These are phyloP conservation scores for Elymnias hypermnestra DNA, from an alignment of 1,140 invertebrate species.

Conservation along the genomic window DNA sequence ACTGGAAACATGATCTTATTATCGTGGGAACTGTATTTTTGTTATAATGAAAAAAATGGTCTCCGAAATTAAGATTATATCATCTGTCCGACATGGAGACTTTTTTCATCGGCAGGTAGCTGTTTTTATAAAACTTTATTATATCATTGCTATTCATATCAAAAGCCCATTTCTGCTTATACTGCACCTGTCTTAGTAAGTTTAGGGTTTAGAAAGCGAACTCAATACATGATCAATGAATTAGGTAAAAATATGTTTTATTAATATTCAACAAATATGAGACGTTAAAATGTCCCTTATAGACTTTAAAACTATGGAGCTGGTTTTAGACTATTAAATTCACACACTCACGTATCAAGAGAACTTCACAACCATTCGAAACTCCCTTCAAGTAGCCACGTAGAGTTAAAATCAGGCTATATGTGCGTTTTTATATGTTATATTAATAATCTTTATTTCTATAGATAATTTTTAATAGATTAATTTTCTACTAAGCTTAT, in stretches of 20 bases:
- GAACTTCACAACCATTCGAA: too few relatives aligned
- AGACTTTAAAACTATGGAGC: too few relatives aligned
- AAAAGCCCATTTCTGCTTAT: constrained; percentile 9
- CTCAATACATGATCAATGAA: constrained; percentile 1
- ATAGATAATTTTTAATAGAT: too few relatives aligned
- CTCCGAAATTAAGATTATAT: constrained; percentile 20
- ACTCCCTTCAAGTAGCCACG: too few relatives aligned
- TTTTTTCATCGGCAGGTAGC: constrained; percentile 42
- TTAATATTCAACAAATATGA: not conserved
- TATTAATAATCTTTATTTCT: too few relatives aligned
- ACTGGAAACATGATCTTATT: constrained; percentile 15
- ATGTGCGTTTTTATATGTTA: too few relatives aligned
- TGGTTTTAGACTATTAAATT: too few relatives aligned
- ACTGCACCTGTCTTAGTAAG: constrained; percentile 12
- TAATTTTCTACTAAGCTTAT: too few relatives aligned
- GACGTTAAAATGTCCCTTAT: too few relatives aligned
- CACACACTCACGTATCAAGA: too few relatives aligned
- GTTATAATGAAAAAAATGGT: constrained; percentile 27
- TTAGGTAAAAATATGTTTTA: not conserved
- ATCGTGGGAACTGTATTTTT: constrained; percentile 40
- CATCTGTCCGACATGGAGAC: constrained; percentile 10
- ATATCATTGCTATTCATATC: not conserved
- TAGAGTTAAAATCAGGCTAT: too few relatives aligned
- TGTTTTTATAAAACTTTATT: constrained; percentile 7
- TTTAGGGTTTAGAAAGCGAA: constrained; percentile 9